phyloP scores from a whole-genome alignment of 2,113 vertebrate species.

The Aepyceros melampus region DNA sequence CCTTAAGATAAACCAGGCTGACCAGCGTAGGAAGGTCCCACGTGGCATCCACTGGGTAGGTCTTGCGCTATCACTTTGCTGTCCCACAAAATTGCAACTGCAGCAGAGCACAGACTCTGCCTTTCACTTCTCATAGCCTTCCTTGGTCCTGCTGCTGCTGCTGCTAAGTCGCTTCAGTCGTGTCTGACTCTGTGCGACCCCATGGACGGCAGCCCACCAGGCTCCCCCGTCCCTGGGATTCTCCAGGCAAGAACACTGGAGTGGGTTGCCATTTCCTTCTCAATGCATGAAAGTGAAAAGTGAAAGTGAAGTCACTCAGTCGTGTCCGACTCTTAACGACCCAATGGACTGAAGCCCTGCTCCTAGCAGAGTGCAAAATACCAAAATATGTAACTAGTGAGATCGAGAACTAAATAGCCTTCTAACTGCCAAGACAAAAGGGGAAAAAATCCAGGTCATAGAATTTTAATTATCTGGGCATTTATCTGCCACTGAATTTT shows the following conservation, averaged over 20 bases:
- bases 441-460: neutral
- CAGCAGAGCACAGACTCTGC: neutral
- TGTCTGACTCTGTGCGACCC: too few relatives aligned
- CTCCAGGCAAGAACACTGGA: too few relatives aligned
- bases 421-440: conserved; percentile 7
- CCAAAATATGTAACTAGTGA: neutral
- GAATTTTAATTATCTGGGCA: neutral
- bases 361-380: neutral
- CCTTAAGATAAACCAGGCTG: neutral
- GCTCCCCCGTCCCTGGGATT: too few relatives aligned
- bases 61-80: neutral
- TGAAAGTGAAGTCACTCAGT: too few relatives aligned
- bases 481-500: conserved; percentile 1
- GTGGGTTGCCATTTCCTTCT: too few relatives aligned
- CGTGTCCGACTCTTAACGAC: too few relatives aligned
- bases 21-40: neutral
- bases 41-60: neutral
- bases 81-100: neutral
- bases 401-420: neutral
- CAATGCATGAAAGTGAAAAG: too few relatives aligned
- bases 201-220: too few relatives aligned
- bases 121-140: neutral
- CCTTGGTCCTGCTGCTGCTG: neutral
- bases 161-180: too few relatives aligned
- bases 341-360: neutral